Conservation (phyloP, 2,113 vertebrate species). For the Axis porcinus region DNA sequence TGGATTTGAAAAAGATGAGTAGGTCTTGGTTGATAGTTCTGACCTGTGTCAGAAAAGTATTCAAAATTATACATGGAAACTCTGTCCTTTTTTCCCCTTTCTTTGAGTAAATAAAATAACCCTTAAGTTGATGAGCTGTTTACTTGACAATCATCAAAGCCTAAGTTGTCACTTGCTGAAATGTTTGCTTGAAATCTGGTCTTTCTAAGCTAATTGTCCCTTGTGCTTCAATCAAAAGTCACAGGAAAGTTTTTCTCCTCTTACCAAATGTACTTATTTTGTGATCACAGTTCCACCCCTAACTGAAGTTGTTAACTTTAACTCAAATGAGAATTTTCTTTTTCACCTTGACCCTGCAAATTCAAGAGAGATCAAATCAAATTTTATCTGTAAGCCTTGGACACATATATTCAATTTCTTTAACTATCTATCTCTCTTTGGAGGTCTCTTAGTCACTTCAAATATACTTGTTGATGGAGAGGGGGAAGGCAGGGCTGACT, state of each 20-base stretch:
- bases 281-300: background rate
- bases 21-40: background rate
- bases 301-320: background rate
- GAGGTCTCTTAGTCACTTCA: background rate
- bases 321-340: constrained; percentile 4
- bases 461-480: background rate
- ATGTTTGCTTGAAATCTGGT: background rate
- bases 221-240: background rate
- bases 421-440: background rate
- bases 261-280: background rate
- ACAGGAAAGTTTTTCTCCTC: background rate
- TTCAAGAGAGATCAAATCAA: background rate
- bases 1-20: background rate
- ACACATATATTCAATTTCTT: background rate
- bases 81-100: background rate
- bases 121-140: background rate
- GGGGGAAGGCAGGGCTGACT: background rate
- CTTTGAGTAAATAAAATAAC: background rate
- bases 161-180: background rate
- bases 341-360: background rate
- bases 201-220: background rate
- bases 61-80: background rate
- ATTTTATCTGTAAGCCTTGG: background rate
- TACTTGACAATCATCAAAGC: background rate
- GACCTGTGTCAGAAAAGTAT: background rate